A percentile compares a stretch with the other conserved stretches of the same genome.
These are phyloP conservation scores for Dendrocincla tyrannina DNA, from an alignment of 2,797 vertebrate species.

Conservation along the genomic window DNA sequence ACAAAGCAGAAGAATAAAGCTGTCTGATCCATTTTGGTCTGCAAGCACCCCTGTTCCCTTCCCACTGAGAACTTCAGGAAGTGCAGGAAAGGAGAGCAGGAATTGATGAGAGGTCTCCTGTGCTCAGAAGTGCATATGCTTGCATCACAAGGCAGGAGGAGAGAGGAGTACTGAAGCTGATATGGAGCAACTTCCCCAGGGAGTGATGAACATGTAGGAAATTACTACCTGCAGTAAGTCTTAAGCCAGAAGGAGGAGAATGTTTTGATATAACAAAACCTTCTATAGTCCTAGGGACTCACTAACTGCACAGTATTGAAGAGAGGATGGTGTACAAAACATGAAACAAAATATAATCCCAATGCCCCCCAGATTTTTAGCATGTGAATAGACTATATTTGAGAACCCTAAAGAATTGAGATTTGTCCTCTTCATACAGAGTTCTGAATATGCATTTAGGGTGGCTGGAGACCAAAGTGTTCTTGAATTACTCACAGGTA, in stretches of 20 bases:
- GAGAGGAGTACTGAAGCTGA: background rate
- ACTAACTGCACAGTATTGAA: background rate
- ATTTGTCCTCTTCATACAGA: background rate
- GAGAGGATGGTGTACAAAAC: background rate
- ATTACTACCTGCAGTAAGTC: background rate
- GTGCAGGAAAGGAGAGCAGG: background rate
- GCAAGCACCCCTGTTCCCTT: background rate
- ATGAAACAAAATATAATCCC: background rate
- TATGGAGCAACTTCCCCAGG: background rate
- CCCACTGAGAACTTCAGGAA: background rate
- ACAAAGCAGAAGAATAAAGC: background rate
- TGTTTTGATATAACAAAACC: background rate
- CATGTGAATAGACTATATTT: background rate
- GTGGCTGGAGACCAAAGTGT: background rate
- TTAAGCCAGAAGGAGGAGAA: background rate
- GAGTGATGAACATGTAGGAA: background rate
- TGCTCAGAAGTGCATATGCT: background rate
- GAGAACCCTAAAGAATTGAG: background rate
- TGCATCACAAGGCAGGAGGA: background rate
- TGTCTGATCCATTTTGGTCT: background rate
- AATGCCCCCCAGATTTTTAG: accelerated
- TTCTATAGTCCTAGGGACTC: background rate
- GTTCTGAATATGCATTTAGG: background rate
- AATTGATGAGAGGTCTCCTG: background rate
- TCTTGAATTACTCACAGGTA: background rate